Evolutionary conservation across 2,888 invertebrate species (phyloP).

Genomic region (Diarsia dahlii): DNA sequence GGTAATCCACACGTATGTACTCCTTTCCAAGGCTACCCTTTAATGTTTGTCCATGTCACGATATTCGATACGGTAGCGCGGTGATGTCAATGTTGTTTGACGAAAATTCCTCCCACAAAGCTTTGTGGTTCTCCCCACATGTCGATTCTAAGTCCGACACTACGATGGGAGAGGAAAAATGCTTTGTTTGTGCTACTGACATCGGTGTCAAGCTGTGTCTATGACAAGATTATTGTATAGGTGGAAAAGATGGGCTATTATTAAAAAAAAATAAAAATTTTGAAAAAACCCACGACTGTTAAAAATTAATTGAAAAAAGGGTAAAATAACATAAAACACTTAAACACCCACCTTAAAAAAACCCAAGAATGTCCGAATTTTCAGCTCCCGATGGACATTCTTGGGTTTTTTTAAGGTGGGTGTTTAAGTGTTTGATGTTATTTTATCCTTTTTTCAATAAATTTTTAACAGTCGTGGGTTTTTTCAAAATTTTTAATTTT

Average conservation of each 20-base stretch:
- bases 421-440: too few species aligned
- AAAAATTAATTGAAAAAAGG: too few species aligned
- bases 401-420: too few species aligned
- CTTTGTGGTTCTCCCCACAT: slow-evolving; percentile 47
- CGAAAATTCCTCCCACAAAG: slow-evolving; percentile 56
- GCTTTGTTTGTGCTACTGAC: slow-evolving; percentile 49
- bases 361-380: too few species aligned
- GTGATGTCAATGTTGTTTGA: slow-evolving; percentile 53
- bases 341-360: too few species aligned
- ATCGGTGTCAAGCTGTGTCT: slow-evolving; percentile 17
- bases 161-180: slow-evolving; percentile 38
- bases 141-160: slow-evolving; percentile 41
- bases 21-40: slow-evolving; percentile 37
- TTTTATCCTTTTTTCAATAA: too few species aligned
- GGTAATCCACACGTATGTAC: slow-evolving; percentile 18
- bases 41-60: slow-evolving; percentile 28
- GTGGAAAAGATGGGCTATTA: neutral
- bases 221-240: slow-evolving; percentile 16
- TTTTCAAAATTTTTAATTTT: too few species aligned
- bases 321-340: too few species aligned
- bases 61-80: slow-evolving; percentile 41
- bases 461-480: too few species aligned
- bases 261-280: too few species aligned
- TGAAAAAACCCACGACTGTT: too few species aligned
- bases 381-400: too few species aligned